Evolutionary conservation across 2,797 vertebrate species (phyloP), one percentile per base, ranked within the genome.

Genomic region (Brachyrhaphis roseni): DNA sequence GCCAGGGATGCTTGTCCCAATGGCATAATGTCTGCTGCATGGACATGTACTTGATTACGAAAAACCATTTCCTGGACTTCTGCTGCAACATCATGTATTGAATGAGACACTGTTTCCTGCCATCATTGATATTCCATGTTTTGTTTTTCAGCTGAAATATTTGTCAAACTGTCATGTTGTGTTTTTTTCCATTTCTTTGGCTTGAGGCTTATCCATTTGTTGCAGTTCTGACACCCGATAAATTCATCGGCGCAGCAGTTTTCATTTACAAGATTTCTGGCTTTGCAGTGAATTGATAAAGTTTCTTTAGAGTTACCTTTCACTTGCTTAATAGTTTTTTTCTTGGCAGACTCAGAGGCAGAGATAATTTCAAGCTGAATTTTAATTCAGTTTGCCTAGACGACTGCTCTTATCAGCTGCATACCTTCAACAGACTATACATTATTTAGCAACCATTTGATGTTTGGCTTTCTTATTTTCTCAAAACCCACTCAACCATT

Each of bases 161-260:
- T 86, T 81, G 82, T 90, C 86, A 66, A 41, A 26, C 34, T 86
- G 85, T 89, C 83, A 82, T 18, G 16, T 71, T 59, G 80, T 26
- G 31, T 68, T 77, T 78, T 53, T 26, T 51, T 51, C 8, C n/a
- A n/a, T 13, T 4, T 3, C 3, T 4, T 36, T 76, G 71, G 79
- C 87, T 81, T 0, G 13, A 72, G 87, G 89, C 74, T 76, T 18
- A 77, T 76, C 72, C 74, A 81, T 91, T 86, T 45, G 73, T 90
- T 55, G 77, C 78, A 0, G 8, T 7, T 72, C n/a, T 88, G 89
- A 89, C 84, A 83, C 74, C 47, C 28, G 10, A 76, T 84, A 84
- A 91, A 89, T 89, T 68, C 88, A 86, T 36, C 26, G 8, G 26
- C 78, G 76, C 80, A 64, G 84, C 78, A 78, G 57, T 53, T 77